Conservation (phyloP, 2,888 invertebrate species). For the Troides helena region DNA sequence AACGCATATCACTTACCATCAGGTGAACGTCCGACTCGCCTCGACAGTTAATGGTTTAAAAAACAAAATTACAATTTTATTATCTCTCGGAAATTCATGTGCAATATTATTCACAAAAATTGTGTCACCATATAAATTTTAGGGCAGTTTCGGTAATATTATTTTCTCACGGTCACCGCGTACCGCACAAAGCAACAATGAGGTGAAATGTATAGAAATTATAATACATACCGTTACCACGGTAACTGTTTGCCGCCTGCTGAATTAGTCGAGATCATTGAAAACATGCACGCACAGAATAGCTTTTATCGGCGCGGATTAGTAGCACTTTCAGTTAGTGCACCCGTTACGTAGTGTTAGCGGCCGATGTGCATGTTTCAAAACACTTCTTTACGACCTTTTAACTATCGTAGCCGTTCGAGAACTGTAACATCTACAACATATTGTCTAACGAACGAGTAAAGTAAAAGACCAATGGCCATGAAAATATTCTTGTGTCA, state of each 20-base stretch:
- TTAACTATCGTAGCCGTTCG: conserved; percentile 16
- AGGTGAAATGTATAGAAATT: conserved; percentile 37
- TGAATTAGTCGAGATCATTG: conserved; percentile 33
- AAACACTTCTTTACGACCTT: conserved; percentile 16
- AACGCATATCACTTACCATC: too few relatives aligned
- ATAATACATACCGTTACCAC: conserved; percentile 37
- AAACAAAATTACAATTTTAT: not conserved
- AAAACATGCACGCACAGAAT: conserved; percentile 35
- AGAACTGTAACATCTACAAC: conserved; percentile 25
- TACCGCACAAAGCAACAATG: conserved; percentile 35
- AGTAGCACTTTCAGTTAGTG: conserved; percentile 36
- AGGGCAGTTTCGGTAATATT: conserved; percentile 10
- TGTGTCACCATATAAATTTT: not conserved
- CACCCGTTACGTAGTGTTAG: conserved; percentile 19
- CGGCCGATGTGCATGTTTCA: conserved; percentile 19
- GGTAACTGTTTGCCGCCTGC: conserved; percentile 38
- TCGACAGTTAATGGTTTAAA: not conserved
- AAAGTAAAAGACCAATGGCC: conserved; percentile 10
- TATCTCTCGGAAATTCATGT: conserved; percentile 6
- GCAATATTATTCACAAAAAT: conserved; percentile 5
- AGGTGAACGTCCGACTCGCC: too few relatives aligned
- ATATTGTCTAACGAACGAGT: conserved; percentile 16
- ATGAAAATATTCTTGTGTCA: conserved; percentile 15
- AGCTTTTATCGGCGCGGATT: conserved; percentile 36
- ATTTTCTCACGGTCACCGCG: conserved; percentile 36